These are phyloP conservation scores for Macroramphosus scolopax DNA, from an alignment of 2,797 vertebrate species.

Conservation along the genomic window DNA sequence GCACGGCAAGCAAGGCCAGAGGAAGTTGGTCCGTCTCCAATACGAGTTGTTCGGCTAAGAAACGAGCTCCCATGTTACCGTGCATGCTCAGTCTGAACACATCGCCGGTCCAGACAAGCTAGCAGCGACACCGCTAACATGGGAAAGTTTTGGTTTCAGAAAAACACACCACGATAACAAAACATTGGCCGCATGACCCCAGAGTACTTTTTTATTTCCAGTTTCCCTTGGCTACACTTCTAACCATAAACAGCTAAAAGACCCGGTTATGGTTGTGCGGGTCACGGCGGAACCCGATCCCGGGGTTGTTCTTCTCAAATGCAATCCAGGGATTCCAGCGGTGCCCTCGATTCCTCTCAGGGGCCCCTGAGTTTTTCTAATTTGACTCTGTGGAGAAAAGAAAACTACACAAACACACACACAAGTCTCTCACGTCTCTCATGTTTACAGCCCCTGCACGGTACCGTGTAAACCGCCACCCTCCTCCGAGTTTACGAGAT, in stretches of 20 bases:
- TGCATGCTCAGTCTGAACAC: too few species aligned
- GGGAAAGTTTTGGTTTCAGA: conserved; percentile 16
- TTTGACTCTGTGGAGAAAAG: conserved; percentile 25
- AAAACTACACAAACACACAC: conserved; percentile 54
- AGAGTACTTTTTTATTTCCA: neutral
- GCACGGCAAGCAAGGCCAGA: too few species aligned
- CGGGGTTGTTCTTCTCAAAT: conserved; percentile 11
- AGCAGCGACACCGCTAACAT: neutral
- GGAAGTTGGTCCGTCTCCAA: too few species aligned
- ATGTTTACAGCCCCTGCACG: conserved; percentile 51
- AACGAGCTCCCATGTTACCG: too few species aligned
- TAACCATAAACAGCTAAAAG: conserved; percentile 12
- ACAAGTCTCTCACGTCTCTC: conserved; percentile 51
- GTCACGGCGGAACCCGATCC: conserved; percentile 18
- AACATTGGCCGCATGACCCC: neutral
- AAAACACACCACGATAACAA: conserved; percentile 1
- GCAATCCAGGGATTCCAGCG: conserved; percentile 35
- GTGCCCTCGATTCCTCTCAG: conserved; percentile 26
- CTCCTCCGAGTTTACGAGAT: conserved; percentile 60
- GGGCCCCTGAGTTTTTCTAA: conserved; percentile 34
- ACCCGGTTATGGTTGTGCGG: neutral
- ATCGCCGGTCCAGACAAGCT: too few species aligned
- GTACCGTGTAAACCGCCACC: conserved; percentile 32
- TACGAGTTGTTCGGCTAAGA: too few species aligned
- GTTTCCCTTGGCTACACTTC: conserved; percentile 9